These are phyloP conservation scores for Sphaerophoria taeniata DNA, from an alignment of 2,888 invertebrate species.

Conservation along the genomic window DNA sequence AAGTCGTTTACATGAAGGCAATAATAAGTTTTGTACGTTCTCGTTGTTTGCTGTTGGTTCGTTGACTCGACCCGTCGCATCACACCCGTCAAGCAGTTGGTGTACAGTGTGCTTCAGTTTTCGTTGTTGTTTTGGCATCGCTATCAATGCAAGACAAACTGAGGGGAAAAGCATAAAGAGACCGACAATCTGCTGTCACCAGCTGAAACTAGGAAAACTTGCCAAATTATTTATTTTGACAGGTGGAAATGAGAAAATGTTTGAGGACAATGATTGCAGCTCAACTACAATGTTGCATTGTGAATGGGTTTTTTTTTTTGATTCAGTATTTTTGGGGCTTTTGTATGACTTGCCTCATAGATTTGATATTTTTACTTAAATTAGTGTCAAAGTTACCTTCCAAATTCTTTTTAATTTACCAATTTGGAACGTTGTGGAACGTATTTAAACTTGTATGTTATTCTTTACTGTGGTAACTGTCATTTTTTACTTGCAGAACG, in stretches of 20 bases:
- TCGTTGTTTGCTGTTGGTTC: not conserved
- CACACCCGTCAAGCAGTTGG: not conserved
- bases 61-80: not conserved
- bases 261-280: conserved; percentile 48
- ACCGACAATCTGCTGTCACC: conserved; percentile 36
- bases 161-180: not conserved
- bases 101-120: not conserved
- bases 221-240: conserved; percentile 69
- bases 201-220: conserved; percentile 41
- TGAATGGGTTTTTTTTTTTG: not conserved
- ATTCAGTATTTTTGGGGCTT: too few relatives aligned
- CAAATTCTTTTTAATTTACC: too few relatives aligned
- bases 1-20: conserved; percentile 72
- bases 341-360: too few relatives aligned
- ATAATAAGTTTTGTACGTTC: conserved; percentile 46
- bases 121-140: conserved; percentile 7
- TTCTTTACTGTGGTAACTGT: too few relatives aligned
- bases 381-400: too few relatives aligned
- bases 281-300: conserved; percentile 26
- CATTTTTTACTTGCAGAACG: too few relatives aligned
- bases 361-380: too few relatives aligned
- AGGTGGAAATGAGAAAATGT: conserved; percentile 62
- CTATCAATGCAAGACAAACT: conserved; percentile 10
- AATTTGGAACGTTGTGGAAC: too few relatives aligned
- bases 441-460: too few relatives aligned